Conservation (phyloP, 2,888 invertebrate genomes). For the Villa cingulata region DNA sequence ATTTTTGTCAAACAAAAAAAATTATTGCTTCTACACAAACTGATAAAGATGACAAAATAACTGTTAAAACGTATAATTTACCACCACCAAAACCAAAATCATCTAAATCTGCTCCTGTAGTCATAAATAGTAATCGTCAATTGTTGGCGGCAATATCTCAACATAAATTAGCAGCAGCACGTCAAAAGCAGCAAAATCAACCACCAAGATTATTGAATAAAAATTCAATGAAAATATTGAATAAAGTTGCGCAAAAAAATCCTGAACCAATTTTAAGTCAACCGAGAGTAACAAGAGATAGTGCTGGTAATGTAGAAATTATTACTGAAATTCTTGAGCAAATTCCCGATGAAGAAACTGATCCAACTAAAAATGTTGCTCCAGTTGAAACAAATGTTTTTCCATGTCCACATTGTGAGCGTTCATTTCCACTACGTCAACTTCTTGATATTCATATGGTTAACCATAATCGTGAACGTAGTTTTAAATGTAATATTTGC, state of each 20-base stretch:
- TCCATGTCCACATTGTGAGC: constrained; percentile 54
- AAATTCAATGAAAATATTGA: constrained; percentile 29
- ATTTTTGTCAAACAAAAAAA: constrained; percentile 1
- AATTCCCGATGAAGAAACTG: constrained; percentile 6
- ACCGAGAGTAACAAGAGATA: constrained; percentile 27
- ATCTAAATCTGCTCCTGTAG: not conserved
- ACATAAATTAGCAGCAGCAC: not conserved
- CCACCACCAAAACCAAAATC: not conserved
- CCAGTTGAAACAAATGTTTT: constrained; percentile 45
- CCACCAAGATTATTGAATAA: constrained; percentile 30
- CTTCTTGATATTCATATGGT: constrained; percentile 50
- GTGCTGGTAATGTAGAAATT: constrained; percentile 30
- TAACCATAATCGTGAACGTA: constrained; percentile 49
- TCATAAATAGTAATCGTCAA: not conserved
- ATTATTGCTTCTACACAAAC: not conserved
- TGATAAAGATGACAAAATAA: not conserved
- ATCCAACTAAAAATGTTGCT: constrained; percentile 23
- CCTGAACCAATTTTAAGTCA: constrained; percentile 28
- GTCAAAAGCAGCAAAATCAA: not conserved
- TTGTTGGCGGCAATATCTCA: not conserved
- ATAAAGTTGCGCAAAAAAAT: constrained; percentile 24
- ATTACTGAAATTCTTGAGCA: constrained; percentile 32
- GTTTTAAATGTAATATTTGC: constrained; percentile 46
- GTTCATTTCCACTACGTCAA: constrained; percentile 56
- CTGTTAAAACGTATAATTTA: not conserved